Percentiles rank a stretch among this genome's conserved stretches.
Evolutionary conservation across 2,888 invertebrate species (phyloP).

Genomic region (Trichacis sp.): DNA sequence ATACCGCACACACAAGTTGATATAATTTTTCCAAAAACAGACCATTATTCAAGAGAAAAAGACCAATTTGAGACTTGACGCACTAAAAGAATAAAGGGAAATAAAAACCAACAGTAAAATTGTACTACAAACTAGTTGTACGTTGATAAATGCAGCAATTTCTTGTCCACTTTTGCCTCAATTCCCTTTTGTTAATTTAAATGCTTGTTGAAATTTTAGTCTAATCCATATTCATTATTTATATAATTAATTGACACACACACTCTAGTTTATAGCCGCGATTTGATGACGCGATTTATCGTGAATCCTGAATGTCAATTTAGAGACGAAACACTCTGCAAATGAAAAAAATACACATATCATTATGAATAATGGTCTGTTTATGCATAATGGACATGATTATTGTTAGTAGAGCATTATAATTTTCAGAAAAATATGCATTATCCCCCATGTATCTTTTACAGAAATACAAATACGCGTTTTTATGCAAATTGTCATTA

Average conservation of each 20-base stretch:
- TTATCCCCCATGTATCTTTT: conserved; percentile 18
- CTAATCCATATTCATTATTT: too few relatives aligned
- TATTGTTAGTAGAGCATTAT: conserved; percentile 12
- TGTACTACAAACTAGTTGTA: too few relatives aligned
- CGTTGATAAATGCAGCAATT: too few relatives aligned
- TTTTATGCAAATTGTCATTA: conserved; percentile 37
- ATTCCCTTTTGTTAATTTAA: conserved; percentile 1
- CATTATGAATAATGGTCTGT: conserved; percentile 20
- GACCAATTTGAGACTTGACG: neutral
- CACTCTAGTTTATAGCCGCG: too few relatives aligned
- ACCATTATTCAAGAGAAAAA: conserved; percentile 34
- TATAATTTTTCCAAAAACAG: neutral
- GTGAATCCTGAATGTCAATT: too few relatives aligned
- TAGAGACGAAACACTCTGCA: too few relatives aligned
- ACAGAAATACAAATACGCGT: conserved; percentile 37
- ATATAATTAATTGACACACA: too few relatives aligned
- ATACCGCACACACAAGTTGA: neutral
- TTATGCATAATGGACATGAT: conserved; percentile 24
- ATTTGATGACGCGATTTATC: too few relatives aligned
- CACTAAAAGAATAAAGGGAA: too few relatives aligned
- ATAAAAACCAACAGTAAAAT: too few relatives aligned
- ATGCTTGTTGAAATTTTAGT: neutral
- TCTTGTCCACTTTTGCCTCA: too few relatives aligned
- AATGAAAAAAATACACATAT: neutral
- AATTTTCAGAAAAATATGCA: conserved; percentile 34